These are phyloP conservation scores for Allygus modestus DNA, from an alignment of 2,888 invertebrate genomes.

Conservation along the genomic window DNA sequence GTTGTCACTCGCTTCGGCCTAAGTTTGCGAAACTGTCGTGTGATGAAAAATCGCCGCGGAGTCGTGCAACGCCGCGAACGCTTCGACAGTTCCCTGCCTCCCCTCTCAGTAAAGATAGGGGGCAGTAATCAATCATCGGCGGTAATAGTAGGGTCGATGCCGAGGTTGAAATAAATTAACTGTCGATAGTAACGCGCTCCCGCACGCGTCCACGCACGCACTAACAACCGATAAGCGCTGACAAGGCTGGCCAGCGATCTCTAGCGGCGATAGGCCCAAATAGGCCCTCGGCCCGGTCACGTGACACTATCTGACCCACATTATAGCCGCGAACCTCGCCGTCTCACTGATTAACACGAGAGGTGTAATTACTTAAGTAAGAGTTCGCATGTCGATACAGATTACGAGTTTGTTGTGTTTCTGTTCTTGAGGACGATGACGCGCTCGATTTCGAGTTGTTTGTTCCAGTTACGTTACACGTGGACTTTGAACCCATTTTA, in stretches of 20 bases:
- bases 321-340: not conserved
- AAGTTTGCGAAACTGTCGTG: too few relatives aligned
- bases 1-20: not conserved
- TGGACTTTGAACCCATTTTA: too few relatives aligned
- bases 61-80: not conserved
- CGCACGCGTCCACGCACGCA: not conserved
- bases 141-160: conserved; percentile 27
- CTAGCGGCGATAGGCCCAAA: not conserved
- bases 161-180: conserved; percentile 47
- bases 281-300: conserved; percentile 10
- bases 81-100: not conserved
- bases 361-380: conserved; percentile 2
- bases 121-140: conserved; percentile 20
- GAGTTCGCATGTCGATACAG: conserved; percentile 25
- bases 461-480: too few relatives aligned
- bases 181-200: not conserved
- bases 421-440: not conserved
- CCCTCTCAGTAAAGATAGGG: not conserved
- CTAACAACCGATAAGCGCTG: not conserved
- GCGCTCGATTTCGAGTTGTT: not conserved
- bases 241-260: conserved; percentile 22
- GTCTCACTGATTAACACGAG: not conserved
- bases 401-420: conserved; percentile 5
- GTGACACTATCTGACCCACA: conserved; percentile 16
- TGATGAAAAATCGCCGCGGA: not conserved